Evolutionary conservation across 2,797 vertebrate species (phyloP).

Genomic region (Schizothorax lantsangensis): DNA sequence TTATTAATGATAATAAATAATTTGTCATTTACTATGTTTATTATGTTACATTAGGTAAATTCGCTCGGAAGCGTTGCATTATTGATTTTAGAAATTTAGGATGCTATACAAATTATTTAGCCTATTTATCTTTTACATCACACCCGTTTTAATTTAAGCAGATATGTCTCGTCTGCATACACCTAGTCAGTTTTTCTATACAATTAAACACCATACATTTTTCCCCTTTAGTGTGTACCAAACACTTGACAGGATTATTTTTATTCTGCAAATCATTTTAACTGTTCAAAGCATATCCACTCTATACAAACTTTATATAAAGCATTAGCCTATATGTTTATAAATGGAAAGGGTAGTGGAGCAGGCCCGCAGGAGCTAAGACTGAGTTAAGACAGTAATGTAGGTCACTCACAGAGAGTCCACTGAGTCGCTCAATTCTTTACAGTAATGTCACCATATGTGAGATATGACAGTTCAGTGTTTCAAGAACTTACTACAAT

Average conservation of each 20-base stretch:
- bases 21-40: background rate
- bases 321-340: background rate
- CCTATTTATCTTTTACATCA: background rate
- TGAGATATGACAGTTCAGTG: background rate
- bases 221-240: background rate
- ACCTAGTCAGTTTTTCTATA: background rate
- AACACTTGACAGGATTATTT: background rate
- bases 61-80: background rate
- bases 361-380: constrained; percentile 3
- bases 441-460: background rate
- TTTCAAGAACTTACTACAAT: background rate
- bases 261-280: background rate
- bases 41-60: background rate
- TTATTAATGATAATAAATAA: background rate
- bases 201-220: background rate
- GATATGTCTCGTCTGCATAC: background rate
- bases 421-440: background rate
- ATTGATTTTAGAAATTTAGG: background rate
- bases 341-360: constrained; percentile 25
- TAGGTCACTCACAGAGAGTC: constrained; percentile 22
- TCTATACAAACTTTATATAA: background rate
- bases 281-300: background rate
- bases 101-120: background rate
- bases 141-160: background rate
- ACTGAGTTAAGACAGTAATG: constrained; percentile 5